phyloP scores from a whole-genome alignment of 2,797 vertebrate genomes.

The Sebastiscus albofasciatus region DNA sequence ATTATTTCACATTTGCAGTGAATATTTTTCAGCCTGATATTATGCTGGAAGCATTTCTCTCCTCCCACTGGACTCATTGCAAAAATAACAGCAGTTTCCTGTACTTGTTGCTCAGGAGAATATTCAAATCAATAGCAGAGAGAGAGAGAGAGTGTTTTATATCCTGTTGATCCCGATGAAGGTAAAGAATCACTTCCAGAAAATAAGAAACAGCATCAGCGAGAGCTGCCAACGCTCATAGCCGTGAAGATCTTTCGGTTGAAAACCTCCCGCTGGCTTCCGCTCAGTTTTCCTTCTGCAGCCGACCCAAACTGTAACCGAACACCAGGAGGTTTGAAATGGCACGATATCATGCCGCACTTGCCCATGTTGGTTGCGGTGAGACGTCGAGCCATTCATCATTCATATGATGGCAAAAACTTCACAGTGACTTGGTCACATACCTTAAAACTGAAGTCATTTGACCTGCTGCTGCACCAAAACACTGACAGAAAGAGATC shows the following conservation, averaged over 20 bases:
- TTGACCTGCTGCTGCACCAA: conserved; percentile 50
- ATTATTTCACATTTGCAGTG: conserved; percentile 67
- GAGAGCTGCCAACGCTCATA: conserved; percentile 37
- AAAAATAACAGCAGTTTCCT: conserved; percentile 65
- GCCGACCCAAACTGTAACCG: conserved; percentile 48
- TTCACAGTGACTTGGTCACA: conserved; percentile 45
- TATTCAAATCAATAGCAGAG: conserved; percentile 57
- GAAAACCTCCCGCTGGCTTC: conserved; percentile 62
- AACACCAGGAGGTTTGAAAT: conserved; percentile 55
- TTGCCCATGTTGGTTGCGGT: conserved; percentile 40
- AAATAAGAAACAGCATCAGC: conserved; percentile 18
- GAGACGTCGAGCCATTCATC: conserved; percentile 53
- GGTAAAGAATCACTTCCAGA: conserved; percentile 52
- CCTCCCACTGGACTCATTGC: conserved; percentile 28
- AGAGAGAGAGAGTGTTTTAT: conserved; percentile 14
- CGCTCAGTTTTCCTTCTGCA: conserved; percentile 55
- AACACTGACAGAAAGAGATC: conserved; percentile 34
- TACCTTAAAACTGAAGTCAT: conserved; percentile 56
- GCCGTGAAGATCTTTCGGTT: conserved; percentile 50
- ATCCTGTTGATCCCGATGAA: conserved; percentile 38
- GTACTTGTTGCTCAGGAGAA: conserved; percentile 56
- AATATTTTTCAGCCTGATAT: conserved; percentile 63
- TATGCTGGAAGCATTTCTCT: conserved; percentile 45
- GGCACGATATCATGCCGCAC: conserved; percentile 37
- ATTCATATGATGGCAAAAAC: conserved; percentile 28